phyloP scores from a whole-genome alignment of 2,113 vertebrate species.

The Mus pahari region DNA sequence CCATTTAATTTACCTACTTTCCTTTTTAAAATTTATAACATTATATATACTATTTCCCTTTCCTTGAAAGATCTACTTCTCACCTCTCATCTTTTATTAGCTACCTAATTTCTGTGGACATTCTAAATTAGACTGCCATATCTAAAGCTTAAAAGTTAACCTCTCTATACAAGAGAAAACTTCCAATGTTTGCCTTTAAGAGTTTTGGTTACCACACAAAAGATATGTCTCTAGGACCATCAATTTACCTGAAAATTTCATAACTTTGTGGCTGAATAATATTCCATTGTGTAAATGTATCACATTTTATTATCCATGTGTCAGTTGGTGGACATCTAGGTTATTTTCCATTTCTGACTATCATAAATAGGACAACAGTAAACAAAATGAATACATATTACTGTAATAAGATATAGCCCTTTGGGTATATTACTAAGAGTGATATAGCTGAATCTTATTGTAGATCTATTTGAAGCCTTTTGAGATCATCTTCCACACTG shows the following conservation, averaged over 20 bases:
- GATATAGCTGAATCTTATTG: background rate
- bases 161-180: background rate
- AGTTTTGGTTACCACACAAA: background rate
- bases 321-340: background rate
- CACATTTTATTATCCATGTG: background rate
- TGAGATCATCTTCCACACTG: background rate
- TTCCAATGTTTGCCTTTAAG: background rate
- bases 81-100: background rate
- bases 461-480: background rate
- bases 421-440: background rate
- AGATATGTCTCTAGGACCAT: background rate
- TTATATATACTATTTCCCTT: background rate
- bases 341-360: background rate
- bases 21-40: background rate
- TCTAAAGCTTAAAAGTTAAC: background rate
- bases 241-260: background rate
- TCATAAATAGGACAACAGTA: background rate
- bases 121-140: background rate
- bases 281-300: background rate
- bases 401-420: background rate
- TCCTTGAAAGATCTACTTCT: background rate
- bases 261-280: background rate
- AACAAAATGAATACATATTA: background rate
- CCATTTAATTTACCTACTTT: background rate
- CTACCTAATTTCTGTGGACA: background rate